Evolutionary conservation across 2,888 invertebrate genomes (phyloP).

Genomic region (Callyntrura guangdongensis): DNA sequence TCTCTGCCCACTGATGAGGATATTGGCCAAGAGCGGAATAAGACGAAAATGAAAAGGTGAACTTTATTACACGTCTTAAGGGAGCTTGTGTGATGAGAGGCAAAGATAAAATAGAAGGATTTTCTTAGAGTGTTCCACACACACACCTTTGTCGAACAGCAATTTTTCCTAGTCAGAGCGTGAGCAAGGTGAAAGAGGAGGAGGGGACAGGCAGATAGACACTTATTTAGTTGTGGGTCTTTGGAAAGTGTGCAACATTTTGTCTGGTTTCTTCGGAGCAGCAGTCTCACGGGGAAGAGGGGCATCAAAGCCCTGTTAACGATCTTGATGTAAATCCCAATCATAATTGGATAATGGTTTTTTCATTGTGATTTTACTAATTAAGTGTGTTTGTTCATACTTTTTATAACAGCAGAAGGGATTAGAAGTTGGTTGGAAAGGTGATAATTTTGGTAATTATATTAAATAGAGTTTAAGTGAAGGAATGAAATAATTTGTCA

Average conservation of each 20-base stretch:
- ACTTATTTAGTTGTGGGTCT: not conserved
- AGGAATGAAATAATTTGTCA: slow-evolving; percentile 34
- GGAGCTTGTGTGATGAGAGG: slow-evolving; percentile 50
- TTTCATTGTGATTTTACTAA: slow-evolving; percentile 61
- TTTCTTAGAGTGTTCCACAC: slow-evolving; percentile 12
- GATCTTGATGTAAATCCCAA: slow-evolving; percentile 50
- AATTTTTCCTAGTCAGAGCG: slow-evolving; percentile 12
- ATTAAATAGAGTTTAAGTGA: slow-evolving; percentile 33
- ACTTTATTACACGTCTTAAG: slow-evolving; percentile 68
- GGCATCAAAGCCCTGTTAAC: not conserved
- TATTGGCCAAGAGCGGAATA: slow-evolving; percentile 41
- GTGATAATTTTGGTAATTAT: slow-evolving; percentile 49
- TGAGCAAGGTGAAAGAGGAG: not conserved
- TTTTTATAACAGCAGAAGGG: not conserved
- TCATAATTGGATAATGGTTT: slow-evolving; percentile 63
- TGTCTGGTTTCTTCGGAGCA: not conserved
- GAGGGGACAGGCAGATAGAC: not conserved
- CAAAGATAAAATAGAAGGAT: slow-evolving; percentile 43
- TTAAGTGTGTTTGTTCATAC: slow-evolving; percentile 35
- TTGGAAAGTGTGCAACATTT: not conserved
- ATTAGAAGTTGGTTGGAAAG: not conserved
- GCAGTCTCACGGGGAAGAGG: not conserved
- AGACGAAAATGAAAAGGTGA: slow-evolving; percentile 66
- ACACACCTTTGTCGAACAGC: not conserved
- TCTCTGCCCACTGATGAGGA: slow-evolving; percentile 29